These are phyloP conservation scores for Ptilorrhoa leucosticta DNA, from an alignment of 2,113 vertebrate genomes.

Conservation along the genomic window DNA sequence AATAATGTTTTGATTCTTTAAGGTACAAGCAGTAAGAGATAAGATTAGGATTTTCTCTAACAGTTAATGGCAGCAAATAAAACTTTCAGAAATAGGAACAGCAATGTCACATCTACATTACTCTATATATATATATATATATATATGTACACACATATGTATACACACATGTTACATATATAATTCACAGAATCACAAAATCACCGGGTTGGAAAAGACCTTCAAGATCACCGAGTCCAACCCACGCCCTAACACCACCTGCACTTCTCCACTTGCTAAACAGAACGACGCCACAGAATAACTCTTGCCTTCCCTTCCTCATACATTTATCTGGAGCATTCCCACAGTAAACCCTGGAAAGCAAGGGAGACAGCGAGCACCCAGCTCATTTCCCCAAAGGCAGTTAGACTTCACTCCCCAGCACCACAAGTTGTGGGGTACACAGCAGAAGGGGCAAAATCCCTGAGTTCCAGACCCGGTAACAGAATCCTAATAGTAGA, in stretches of 20 bases:
- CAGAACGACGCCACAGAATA: background rate
- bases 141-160: fast-evolving
- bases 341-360: background rate
- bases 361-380: background rate
- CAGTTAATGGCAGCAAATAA: background rate
- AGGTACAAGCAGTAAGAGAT: background rate
- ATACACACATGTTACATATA: fast-evolving
- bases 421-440: background rate
- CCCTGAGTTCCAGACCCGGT: background rate
- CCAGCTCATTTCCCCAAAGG: background rate
- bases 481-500: background rate
- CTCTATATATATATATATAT: too few species aligned
- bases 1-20: background rate
- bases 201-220: too few species aligned
- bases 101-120: background rate
- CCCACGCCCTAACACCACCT: too few species aligned
- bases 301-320: background rate
- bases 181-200: too few species aligned
- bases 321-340: background rate
- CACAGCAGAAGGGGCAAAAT: background rate
- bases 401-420: background rate
- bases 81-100: background rate
- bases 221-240: too few species aligned
- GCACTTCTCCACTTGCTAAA: background rate
- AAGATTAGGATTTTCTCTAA: background rate